Conservation (phyloP, 2,113 vertebrate species). For the Crypturellus undulatus region DNA sequence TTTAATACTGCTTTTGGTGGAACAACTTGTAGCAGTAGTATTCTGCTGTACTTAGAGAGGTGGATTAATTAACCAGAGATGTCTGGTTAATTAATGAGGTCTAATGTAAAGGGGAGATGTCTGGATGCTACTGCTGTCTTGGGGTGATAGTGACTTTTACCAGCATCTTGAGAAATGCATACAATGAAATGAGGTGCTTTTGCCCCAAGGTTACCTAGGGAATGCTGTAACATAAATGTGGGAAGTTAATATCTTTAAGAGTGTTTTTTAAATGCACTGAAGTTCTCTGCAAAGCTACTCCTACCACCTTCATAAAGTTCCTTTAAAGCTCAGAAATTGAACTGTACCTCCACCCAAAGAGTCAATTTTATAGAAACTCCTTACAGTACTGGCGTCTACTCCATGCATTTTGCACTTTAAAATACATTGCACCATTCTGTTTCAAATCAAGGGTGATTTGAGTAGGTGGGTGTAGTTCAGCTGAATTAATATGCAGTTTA, state of each 20-base stretch:
- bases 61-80: not conserved
- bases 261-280: constrained; percentile 52
- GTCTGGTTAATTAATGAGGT: not conserved
- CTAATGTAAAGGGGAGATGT: not conserved
- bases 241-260: constrained; percentile 58
- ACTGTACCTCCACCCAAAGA: not conserved
- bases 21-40: not conserved
- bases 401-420: not conserved
- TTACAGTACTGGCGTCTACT: not conserved
- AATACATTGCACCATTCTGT: not conserved
- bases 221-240: constrained; percentile 54
- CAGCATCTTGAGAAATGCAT: not conserved
- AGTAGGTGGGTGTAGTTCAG: not conserved
- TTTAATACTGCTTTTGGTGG: not conserved
- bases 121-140: not conserved
- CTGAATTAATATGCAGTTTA: not conserved
- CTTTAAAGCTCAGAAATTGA: constrained; percentile 35
- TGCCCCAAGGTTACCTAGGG: constrained; percentile 63
- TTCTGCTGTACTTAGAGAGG: not conserved
- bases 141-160: not conserved
- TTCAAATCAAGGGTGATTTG: not conserved
- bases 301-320: constrained; percentile 31
- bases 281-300: constrained; percentile 51
- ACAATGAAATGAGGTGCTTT: constrained; percentile 9
- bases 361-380: not conserved